Evolutionary conservation across 2,113 vertebrate species (phyloP).

Genomic region (Oxygymnocypris stewartii): DNA sequence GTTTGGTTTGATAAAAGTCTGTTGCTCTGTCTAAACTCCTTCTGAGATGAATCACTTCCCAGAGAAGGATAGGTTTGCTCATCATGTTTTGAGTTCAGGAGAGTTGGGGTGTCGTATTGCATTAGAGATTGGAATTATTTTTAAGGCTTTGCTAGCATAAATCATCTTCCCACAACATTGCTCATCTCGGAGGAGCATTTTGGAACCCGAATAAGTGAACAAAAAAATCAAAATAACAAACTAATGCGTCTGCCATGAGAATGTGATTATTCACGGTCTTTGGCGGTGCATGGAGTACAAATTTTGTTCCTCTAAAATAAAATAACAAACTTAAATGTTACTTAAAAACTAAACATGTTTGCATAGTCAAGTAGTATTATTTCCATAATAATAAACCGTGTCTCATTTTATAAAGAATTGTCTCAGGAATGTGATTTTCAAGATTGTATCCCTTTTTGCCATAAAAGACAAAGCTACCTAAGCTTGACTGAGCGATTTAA

Average conservation of each 20-base stretch:
- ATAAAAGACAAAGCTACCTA: too few relatives aligned
- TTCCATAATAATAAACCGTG: too few relatives aligned
- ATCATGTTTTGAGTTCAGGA: conserved; percentile 1
- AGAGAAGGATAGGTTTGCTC: conserved; percentile 24
- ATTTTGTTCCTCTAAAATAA: neutral
- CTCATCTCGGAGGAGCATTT: neutral
- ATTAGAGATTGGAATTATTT: neutral
- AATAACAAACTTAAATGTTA: neutral
- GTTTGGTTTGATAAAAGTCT: conserved; percentile 14
- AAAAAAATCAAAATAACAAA: neutral
- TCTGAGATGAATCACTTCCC: neutral
- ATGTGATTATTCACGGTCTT: neutral
- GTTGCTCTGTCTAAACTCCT: neutral
- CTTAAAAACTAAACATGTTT: neutral
- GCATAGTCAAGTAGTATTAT: too few relatives aligned
- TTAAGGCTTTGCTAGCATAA: neutral
- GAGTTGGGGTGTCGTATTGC: neutral
- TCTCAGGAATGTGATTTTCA: too few relatives aligned
- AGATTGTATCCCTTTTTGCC: too few relatives aligned
- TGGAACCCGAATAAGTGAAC: neutral
- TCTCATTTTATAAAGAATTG: too few relatives aligned
- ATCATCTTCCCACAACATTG: neutral
- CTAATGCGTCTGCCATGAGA: neutral
- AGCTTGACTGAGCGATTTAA: too few relatives aligned
- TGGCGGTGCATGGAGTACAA: neutral